These are phyloP conservation scores for Caenorhabditis japonica DNA, from an alignment of 2,888 invertebrate species.

Conservation along the genomic window DNA sequence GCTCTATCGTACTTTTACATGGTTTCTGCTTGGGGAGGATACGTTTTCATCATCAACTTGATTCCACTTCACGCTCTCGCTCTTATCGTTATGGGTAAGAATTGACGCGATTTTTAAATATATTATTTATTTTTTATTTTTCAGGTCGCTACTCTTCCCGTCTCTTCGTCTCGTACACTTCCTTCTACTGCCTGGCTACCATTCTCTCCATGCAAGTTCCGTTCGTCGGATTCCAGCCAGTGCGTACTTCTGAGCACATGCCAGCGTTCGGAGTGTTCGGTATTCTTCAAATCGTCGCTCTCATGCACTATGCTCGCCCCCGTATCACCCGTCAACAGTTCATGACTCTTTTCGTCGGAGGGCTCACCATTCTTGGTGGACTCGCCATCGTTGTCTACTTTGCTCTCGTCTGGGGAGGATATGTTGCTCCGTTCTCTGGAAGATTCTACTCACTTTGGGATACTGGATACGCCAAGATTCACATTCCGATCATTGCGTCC, in stretches of 20 bases:
- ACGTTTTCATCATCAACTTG: slow-evolving; percentile 98
- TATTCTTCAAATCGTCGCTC: slow-evolving; percentile 81
- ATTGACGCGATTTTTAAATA: too few relatives aligned
- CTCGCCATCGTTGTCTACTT: slow-evolving; percentile 84
- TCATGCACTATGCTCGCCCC: slow-evolving; percentile 71
- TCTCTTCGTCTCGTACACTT: slow-evolving; percentile 85
- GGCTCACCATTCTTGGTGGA: slow-evolving; percentile 86
- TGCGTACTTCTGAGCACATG: slow-evolving; percentile 99
- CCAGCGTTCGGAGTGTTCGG: slow-evolving; percentile 97
- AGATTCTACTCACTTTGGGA: slow-evolving; percentile 99
- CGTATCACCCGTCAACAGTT: slow-evolving; percentile 78
- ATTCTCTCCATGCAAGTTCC: slow-evolving; percentile 93
- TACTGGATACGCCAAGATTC: slow-evolving; percentile 98
- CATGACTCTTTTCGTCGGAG: slow-evolving; percentile 82
- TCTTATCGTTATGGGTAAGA: slow-evolving; percentile 89
- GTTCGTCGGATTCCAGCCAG: slow-evolving; percentile 93
- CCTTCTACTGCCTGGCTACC: slow-evolving; percentile 95
- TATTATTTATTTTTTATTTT: slow-evolving; percentile 3
- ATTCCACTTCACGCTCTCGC: slow-evolving; percentile 97
- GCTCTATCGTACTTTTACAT: slow-evolving; percentile 99
- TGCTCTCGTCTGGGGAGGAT: slow-evolving; percentile 79
- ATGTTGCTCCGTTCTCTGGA: slow-evolving; percentile 96
- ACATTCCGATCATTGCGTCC: slow-evolving; percentile 98
- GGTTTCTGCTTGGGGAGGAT: slow-evolving; percentile 99
- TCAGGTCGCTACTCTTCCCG: slow-evolving; percentile 63